These are phyloP conservation scores for Spheniscus humboldti DNA, from an alignment of 2,797 vertebrate genomes.

Conservation along the genomic window DNA sequence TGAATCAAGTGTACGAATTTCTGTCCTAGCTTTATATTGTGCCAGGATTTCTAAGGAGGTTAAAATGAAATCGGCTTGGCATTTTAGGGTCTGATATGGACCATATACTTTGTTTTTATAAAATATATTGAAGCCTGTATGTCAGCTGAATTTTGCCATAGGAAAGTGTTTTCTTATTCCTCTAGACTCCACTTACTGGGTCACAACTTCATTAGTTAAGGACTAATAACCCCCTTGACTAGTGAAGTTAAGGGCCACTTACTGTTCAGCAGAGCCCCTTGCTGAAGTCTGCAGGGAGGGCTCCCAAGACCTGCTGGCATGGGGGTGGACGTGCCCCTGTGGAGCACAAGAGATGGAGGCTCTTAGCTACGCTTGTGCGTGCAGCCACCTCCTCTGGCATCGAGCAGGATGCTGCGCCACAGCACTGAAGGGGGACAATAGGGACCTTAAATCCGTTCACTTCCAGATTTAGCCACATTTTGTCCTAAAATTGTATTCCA, in stretches of 20 bases:
- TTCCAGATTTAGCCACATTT: background rate
- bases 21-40: background rate
- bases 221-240: background rate
- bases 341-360: background rate
- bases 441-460: background rate
- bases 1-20: background rate
- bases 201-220: background rate
- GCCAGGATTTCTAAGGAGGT: background rate
- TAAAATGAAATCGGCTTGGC: background rate
- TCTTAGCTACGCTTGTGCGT: fast-evolving
- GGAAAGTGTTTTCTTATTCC: background rate
- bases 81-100: background rate
- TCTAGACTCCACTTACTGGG: background rate
- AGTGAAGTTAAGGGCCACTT: background rate
- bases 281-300: background rate
- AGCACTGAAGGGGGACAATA: background rate
- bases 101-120: background rate
- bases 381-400: background rate
- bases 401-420: background rate
- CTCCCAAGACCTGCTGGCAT: fast-evolving
- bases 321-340: fast-evolving
- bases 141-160: background rate
- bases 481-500: background rate
- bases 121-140: background rate
- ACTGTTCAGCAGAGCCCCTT: background rate